Conservation (phyloP, 2,888 invertebrate genomes). For the Tridacna crocea region DNA sequence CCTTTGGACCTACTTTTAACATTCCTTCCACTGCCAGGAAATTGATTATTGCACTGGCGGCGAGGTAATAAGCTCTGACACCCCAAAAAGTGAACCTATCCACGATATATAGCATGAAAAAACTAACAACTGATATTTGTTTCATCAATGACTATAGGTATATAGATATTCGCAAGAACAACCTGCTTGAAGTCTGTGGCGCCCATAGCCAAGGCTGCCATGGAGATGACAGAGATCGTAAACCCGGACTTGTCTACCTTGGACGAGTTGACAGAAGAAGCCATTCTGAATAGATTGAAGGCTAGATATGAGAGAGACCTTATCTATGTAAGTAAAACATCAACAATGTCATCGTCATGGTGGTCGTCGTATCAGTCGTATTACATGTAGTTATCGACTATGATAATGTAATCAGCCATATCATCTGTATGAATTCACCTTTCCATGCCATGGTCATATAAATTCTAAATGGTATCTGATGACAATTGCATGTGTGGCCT, state of each 20-base stretch:
- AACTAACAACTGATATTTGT: too few relatives aligned
- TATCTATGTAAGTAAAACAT: slow-evolving; percentile 60
- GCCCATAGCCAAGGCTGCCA: background rate
- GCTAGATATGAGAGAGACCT: slow-evolving; percentile 56
- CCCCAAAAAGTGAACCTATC: too few relatives aligned
- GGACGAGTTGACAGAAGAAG: slow-evolving; percentile 54
- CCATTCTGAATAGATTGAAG: slow-evolving; percentile 51
- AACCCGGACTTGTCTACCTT: slow-evolving; percentile 60
- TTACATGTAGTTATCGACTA: background rate
- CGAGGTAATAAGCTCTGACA: too few relatives aligned
- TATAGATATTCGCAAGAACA: too few relatives aligned
- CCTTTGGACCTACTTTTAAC: too few relatives aligned
- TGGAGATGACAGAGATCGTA: slow-evolving; percentile 53
- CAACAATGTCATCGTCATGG: background rate
- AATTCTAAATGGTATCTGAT: background rate
- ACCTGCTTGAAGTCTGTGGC: too few relatives aligned
- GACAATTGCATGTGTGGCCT: background rate
- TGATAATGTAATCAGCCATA: background rate
- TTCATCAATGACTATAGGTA: too few relatives aligned
- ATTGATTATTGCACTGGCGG: too few relatives aligned
- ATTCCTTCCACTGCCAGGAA: too few relatives aligned
- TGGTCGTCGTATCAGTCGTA: too few relatives aligned
- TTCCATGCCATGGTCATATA: too few relatives aligned
- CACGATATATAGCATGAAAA: too few relatives aligned
- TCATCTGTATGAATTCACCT: background rate